phyloP scores from a whole-genome alignment of 2,888 invertebrate species.

The Ecliptopera silaceata region DNA sequence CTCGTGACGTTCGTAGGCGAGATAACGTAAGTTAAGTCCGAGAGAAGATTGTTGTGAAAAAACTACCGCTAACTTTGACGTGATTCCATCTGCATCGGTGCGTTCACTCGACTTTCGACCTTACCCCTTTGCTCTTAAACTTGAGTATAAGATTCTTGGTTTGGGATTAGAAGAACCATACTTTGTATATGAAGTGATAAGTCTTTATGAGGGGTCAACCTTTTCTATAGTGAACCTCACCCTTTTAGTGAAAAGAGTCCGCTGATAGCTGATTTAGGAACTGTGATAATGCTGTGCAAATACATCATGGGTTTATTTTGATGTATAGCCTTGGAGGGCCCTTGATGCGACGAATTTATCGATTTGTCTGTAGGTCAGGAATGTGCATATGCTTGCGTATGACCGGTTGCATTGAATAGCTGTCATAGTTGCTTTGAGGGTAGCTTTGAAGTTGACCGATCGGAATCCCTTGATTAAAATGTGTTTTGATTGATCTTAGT shows the following conservation, averaged over 20 bases:
- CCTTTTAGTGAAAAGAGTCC: conserved; percentile 83
- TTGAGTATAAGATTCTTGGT: conserved; percentile 48
- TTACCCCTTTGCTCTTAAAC: conserved; percentile 53
- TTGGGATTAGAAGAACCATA: conserved; percentile 79
- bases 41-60: conserved; percentile 82
- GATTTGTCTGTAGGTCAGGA: conserved; percentile 48
- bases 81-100: conserved; percentile 65
- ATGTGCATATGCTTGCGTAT: conserved; percentile 36
- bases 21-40: conserved; percentile 83
- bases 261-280: conserved; percentile 83
- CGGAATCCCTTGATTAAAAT: conserved; percentile 68
- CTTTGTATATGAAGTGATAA: conserved; percentile 84
- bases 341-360: conserved; percentile 29
- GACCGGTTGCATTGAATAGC: conserved; percentile 53
- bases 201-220: conserved; percentile 84
- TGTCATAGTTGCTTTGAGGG: conserved; percentile 66
- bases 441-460: conserved; percentile 49
- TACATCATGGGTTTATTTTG: conserved; percentile 81
- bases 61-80: conserved; percentile 79
- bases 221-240: conserved; percentile 81
- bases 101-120: conserved; percentile 61
- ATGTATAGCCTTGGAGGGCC: conserved; percentile 66
- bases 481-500: conserved; percentile 50
- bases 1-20: conserved; percentile 78
- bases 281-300: conserved; percentile 80